Base-by-base conservation (phyloP, 2,888 invertebrate species). In the Tachina lurida region DNA sequence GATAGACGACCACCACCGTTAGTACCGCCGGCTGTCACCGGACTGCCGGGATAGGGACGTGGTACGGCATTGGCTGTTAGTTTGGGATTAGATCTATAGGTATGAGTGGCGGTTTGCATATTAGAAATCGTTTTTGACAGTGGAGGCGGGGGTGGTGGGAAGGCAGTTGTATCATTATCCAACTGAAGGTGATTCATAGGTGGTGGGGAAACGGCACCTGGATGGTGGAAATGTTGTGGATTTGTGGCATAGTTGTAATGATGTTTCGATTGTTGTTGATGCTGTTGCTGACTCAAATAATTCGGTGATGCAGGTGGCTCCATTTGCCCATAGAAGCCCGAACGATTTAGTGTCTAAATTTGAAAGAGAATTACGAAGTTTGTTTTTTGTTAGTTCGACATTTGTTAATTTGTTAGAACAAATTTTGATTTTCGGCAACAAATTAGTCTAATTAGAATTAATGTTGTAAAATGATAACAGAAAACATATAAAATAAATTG, bases 11-110 rank as follows among this genome's bases (percentile, higher is more conserved):
- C 87, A 76, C 89, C 90, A 84, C 89, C 89, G 87, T 84, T 87
- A 87, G 75, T 85, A 68, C 87, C 86, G 70, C 88, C 87, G 77
- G 87, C 87, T 43, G 76, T 87, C 15, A 88, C 89, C 62, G 91
- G 90, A 87, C 91, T 91, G 58, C 93, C 92, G 58, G 91, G 93
- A 87, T 93, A 93, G 73, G 93, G 93, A 15, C 93, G 92, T 84
- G 93, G 93, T 87, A 92, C 91, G 58, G 93, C 91, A 87, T 93
- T 93, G 87, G 93, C 93, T 87, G 93, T 93, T 91, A 93, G 88
- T 89, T 92, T 93, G 43, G 92, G 93, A 89, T 93, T 93, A 90
- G 92, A 89, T 87, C 92, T 90, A 88, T 91, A 93, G 87, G 91
- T 90, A 81, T 87, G 89, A n/a, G 91, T 91, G 22, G 92, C 91